A percentile compares a stretch with the other conserved stretches of the same genome.
Evolutionary conservation across 1,140 invertebrate species (phyloP).

Genomic region (Venustaconcha ellipsiformis): DNA sequence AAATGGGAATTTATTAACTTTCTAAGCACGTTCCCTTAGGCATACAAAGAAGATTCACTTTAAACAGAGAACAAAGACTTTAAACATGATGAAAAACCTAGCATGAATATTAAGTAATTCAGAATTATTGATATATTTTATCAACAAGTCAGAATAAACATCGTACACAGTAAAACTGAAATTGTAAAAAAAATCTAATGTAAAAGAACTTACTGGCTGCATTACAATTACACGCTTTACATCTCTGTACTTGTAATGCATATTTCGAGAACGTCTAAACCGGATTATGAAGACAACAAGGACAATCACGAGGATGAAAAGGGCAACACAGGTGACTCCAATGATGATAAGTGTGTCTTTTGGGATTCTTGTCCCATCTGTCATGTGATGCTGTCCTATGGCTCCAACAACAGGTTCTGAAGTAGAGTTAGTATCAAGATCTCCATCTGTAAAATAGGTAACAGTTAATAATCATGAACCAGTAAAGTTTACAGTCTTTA

Average conservation of each 20-base stretch:
- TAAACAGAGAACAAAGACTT: too few species aligned
- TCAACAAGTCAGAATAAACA: too few species aligned
- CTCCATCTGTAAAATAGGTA: not conserved
- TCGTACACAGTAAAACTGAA: too few species aligned
- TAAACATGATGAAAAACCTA: too few species aligned
- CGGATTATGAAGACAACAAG: constrained; percentile 60
- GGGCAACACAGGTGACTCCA: constrained; percentile 72
- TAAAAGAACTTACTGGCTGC: constrained; percentile 54
- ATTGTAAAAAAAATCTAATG: too few species aligned
- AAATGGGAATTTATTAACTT: too few species aligned
- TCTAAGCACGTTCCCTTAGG: too few species aligned
- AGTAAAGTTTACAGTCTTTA: not conserved
- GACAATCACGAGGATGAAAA: constrained; percentile 73
- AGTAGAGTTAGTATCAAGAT: not conserved
- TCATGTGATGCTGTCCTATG: not conserved
- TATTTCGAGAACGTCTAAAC: constrained; percentile 1
- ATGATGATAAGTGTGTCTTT: constrained; percentile 24
- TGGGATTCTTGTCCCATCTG: constrained; percentile 5
- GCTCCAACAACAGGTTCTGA: not conserved
- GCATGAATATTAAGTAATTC: too few species aligned
- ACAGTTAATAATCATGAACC: not conserved
- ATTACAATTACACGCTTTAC: constrained; percentile 88
- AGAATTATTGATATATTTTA: too few species aligned
- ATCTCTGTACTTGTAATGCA: constrained; percentile 78
- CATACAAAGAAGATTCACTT: too few species aligned